Percentiles rank a stretch among this genome's conserved stretches.
phyloP scores from a whole-genome alignment of 2,797 vertebrate genomes.

The Cossypha polioptera region DNA sequence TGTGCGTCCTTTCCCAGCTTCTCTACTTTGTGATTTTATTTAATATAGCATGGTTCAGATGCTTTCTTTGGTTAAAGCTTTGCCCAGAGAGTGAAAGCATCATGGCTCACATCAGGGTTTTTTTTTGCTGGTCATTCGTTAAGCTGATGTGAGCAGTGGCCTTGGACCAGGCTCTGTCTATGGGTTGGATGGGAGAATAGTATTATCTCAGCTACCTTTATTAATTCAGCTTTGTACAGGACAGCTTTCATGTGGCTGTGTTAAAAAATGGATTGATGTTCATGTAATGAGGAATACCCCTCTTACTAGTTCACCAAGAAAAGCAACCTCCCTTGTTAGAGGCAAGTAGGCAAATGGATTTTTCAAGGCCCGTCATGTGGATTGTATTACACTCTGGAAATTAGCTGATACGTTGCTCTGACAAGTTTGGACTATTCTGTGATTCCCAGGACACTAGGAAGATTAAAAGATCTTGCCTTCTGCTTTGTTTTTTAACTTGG shows the following conservation, averaged over 20 bases:
- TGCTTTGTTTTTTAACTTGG: background rate
- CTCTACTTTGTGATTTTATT: background rate
- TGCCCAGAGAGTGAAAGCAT: background rate
- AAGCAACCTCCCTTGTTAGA: background rate
- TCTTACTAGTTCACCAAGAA: background rate
- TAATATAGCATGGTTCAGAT: background rate
- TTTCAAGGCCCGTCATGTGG: background rate
- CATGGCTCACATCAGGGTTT: background rate
- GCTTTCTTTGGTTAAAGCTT: background rate
- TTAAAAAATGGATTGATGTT: background rate
- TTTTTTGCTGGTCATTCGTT: background rate
- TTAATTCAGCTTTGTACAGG: background rate
- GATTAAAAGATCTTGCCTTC: background rate
- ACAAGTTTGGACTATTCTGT: background rate
- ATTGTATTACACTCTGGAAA: background rate
- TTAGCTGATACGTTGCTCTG: background rate
- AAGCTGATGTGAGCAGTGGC: background rate
- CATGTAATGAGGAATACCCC: background rate
- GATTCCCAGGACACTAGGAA: background rate
- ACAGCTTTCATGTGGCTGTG: background rate
- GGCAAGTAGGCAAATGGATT: constrained; percentile 2
- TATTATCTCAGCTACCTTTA: background rate
- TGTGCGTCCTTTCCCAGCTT: background rate
- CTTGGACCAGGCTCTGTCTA: background rate
- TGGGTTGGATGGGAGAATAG: background rate